These are phyloP conservation scores for Dicentrarchus labrax DNA, from an alignment of 2,113 vertebrate species.

Conservation along the genomic window DNA sequence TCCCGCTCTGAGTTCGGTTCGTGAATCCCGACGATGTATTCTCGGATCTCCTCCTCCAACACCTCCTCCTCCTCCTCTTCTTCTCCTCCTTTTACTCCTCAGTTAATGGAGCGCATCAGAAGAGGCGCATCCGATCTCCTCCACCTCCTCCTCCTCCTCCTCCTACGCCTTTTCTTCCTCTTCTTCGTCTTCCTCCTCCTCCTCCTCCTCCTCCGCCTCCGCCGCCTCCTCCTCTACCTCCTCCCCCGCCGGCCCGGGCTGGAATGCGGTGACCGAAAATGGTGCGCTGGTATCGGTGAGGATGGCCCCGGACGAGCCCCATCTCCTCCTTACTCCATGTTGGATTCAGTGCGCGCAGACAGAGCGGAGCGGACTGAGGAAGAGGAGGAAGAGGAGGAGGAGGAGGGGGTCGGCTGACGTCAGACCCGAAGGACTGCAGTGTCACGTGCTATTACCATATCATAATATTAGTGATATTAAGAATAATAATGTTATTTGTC, in stretches of 20 bases:
- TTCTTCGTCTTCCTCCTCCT: background rate
- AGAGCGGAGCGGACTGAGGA: conserved; percentile 43
- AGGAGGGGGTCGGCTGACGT: conserved; percentile 79
- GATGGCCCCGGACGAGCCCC: conserved; percentile 91
- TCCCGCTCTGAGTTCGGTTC: conserved; percentile 17
- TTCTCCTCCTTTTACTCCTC: conserved; percentile 34
- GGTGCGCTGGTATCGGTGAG: conserved; percentile 80
- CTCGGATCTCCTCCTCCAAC: conserved; percentile 22
- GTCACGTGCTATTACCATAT: conserved; percentile 60
- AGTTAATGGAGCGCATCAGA: conserved; percentile 49
- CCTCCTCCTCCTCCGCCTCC: conserved; percentile 2
- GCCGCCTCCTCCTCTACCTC: conserved; percentile 31
- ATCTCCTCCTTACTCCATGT: conserved; percentile 92
- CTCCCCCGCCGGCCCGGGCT: conserved; percentile 35
- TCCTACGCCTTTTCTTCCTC: conserved; percentile 2
- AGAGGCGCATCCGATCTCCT: conserved; percentile 36
- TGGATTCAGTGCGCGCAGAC: conserved; percentile 82
- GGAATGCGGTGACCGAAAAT: conserved; percentile 68
- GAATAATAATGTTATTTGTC: background rate
- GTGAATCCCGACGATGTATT: conserved; percentile 13
- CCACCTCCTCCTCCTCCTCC: conserved; percentile 18
- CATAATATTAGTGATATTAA: conserved; percentile 18
- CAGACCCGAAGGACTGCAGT: conserved; percentile 80
- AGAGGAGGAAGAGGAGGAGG: conserved; percentile 4
- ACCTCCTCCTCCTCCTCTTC: background rate